Conservation (phyloP, 2,797 vertebrate genomes). For the Leptoclinus maculatus region DNA sequence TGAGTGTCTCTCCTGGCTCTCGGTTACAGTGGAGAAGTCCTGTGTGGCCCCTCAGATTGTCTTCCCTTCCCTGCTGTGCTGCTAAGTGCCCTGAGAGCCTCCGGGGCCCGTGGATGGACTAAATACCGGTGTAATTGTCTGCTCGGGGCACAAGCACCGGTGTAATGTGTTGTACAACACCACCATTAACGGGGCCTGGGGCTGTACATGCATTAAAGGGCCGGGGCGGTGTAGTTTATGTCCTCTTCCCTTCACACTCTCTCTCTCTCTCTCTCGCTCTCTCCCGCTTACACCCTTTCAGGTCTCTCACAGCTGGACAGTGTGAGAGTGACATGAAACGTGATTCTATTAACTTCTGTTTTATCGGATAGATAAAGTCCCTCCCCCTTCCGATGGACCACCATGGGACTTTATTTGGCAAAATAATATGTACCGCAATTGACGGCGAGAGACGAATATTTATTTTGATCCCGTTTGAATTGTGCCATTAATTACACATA, state of each 20-base stretch:
- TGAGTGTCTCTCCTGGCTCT: slow-evolving; percentile 24
- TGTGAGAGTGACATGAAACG: background rate
- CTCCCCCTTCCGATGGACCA: background rate
- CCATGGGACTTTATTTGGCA: background rate
- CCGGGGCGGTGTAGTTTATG: slow-evolving; percentile 79
- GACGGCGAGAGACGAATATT: background rate
- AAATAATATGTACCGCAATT: background rate
- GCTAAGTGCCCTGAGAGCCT: slow-evolving; percentile 87
- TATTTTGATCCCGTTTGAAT: background rate
- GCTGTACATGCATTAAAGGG: slow-evolving; percentile 87
- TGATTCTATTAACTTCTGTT: slow-evolving; percentile 9
- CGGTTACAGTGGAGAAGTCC: slow-evolving; percentile 31
- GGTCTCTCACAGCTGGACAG: too few species aligned
- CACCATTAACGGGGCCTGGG: slow-evolving; percentile 90
- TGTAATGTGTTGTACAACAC: slow-evolving; percentile 92
- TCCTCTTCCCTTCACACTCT: slow-evolving; percentile 66
- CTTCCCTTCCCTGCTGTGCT: slow-evolving; percentile 72
- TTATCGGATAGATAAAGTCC: background rate
- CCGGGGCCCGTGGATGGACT: slow-evolving; percentile 88
- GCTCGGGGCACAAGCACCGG: slow-evolving; percentile 80
- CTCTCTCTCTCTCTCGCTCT: slow-evolving; percentile 39
- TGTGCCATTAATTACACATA: background rate
- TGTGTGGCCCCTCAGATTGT: slow-evolving; percentile 70
- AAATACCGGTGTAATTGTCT: slow-evolving; percentile 93
- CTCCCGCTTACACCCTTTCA: background rate